A percentile compares a stretch with the other conserved stretches of the same genome.
These are phyloP conservation scores for Zele albiditarsus DNA, from an alignment of 2,888 invertebrate species.

Conservation along the genomic window DNA sequence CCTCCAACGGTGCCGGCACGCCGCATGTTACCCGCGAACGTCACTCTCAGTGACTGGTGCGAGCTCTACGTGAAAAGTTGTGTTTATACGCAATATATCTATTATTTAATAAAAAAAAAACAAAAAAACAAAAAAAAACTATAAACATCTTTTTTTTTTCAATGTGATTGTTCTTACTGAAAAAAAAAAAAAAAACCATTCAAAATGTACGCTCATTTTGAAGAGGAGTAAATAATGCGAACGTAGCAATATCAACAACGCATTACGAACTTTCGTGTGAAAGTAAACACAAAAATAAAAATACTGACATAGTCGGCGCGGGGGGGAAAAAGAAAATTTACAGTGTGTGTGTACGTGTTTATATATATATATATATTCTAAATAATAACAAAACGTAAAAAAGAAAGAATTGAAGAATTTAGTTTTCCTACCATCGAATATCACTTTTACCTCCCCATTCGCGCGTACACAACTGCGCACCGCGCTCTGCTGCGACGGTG, in stretches of 20 bases:
- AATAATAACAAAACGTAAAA: neutral
- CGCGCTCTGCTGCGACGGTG: slow-evolving; percentile 59
- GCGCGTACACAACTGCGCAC: slow-evolving; percentile 50
- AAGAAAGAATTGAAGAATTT: neutral
- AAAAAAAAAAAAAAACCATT: no score
- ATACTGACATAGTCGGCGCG: no score
- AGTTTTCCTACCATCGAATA: neutral
- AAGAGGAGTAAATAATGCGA: no score
- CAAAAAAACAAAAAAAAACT: neutral
- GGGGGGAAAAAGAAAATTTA: no score
- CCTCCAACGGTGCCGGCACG: slow-evolving; percentile 55
- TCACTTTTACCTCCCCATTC: neutral
- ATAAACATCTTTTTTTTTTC: neutral
- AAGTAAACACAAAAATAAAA: no score
- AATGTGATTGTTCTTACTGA: no score
- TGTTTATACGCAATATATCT: neutral
- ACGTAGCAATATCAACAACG: no score
- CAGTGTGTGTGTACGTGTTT: no score
- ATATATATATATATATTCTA: neutral
- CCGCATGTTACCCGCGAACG: slow-evolving; percentile 47
- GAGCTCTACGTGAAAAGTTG: slow-evolving; percentile 47
- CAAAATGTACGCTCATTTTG: no score
- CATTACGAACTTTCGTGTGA: no score
- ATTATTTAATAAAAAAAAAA: slow-evolving; percentile 1
- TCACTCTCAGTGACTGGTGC: slow-evolving; percentile 52